Conservation (phyloP, 30 jellyfish, hydroid and myxozoan species). For the Morbakka virulenta region DNA sequence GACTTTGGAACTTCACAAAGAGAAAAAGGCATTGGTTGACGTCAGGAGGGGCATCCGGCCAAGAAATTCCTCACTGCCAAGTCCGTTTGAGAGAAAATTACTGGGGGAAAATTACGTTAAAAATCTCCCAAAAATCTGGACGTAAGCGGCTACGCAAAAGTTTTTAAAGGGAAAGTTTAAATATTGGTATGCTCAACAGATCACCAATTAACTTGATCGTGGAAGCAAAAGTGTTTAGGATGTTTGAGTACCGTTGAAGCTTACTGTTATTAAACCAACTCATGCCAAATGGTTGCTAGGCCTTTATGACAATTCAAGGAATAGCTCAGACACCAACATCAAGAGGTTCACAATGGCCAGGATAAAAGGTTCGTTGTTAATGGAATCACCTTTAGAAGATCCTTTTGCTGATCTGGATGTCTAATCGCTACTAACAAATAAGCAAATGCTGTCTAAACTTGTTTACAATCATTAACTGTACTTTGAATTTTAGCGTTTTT, state of each 20-base stretch:
- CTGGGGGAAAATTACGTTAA: too few species aligned
- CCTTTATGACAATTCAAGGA: constrained; percentile 25
- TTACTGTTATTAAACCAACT: constrained; percentile 44
- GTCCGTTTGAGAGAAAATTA: too few species aligned
- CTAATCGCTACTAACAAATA: too few species aligned
- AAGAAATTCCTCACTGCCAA: too few species aligned
- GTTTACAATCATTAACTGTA: too few species aligned
- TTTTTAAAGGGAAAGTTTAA: neutral
- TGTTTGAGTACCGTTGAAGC: constrained; percentile 38
- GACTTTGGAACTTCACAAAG: too few species aligned
- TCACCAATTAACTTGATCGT: neutral
- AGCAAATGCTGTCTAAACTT: too few species aligned
- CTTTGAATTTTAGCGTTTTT: too few species aligned
- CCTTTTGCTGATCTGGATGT: neutral
- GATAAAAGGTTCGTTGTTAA: neutral
- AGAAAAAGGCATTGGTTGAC: too few species aligned
- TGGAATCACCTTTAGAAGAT: neutral
- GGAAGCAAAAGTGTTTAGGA: neutral
- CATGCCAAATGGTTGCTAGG: constrained; percentile 64
- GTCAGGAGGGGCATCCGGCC: too few species aligned
- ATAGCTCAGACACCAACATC: neutral
- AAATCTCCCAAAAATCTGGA: too few species aligned
- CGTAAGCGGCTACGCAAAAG: too few species aligned
- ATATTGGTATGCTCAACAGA: neutral
- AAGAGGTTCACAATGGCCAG: neutral